Base-by-base conservation (phyloP, 2,113 vertebrate genomes). In the Nestor notabilis region DNA sequence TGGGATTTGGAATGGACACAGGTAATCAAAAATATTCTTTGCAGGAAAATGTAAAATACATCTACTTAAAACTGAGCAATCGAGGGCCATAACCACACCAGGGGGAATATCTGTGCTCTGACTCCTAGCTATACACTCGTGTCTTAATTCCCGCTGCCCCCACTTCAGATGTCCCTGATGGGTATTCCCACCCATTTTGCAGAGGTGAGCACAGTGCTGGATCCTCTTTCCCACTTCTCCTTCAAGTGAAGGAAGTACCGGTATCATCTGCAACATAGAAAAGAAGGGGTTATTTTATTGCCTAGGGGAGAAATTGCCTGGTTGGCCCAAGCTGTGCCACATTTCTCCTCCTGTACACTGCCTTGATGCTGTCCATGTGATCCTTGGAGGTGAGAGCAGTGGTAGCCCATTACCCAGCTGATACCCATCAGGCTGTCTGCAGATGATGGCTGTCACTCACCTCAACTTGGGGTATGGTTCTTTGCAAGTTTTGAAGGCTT, bases 161-260 rank as follows among this genome's bases (percentile, higher is more conserved):
- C 5, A 11, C 35, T 61, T 69, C n/a, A 5, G 21, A 20, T 55
- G 29, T 58, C 11, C 17, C 27, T 70, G 50, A 47, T 1, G 9
- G 60, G 33, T 25, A 23, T 35, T 9, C 35, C 11, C 23, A 27
- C 9, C 7, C 4, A 0, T 47, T 83, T 58, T 37, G 20, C 28
- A 53, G 56, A 31, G 8, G 11, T n/a, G 52, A 76, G 35, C 33
- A 8, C 0, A n/a, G 24, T 2, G 2, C 29, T 53, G 53, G 35
- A 63, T 60, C 13, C 5, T 27, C 11, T 63, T 41, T 39, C 24
- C 39, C 1, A 1, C 14, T 66, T 50, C 27, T 56, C 27, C 47
- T 79, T 35, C 0, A 0, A 53, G 23, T 28, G n/a, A 50, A 37
- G 37, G n/a, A 83, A 60, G 12, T 19, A 10, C 7, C 0, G 0